phyloP scores from a whole-genome alignment of 2,888 invertebrate species.

The Melanostoma mellinum region DNA sequence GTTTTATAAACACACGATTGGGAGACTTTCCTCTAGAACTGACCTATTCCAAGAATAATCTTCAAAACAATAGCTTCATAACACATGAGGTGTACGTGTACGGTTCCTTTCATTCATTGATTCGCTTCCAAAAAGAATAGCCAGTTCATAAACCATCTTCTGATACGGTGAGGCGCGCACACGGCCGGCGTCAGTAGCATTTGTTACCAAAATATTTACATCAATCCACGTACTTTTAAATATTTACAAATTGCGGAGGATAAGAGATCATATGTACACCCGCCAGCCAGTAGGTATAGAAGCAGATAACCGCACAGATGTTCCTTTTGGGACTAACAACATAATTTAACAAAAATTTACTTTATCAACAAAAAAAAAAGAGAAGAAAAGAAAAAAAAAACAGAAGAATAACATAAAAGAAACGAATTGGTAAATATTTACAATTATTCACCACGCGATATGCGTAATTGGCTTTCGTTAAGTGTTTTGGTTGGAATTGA shows the following conservation, averaged over 20 bases:
- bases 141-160: slow-evolving; percentile 66
- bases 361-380: neutral
- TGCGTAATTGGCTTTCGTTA: slow-evolving; percentile 55
- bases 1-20: slow-evolving; percentile 40
- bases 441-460: slow-evolving; percentile 64
- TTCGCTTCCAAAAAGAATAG: slow-evolving; percentile 3
- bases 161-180: neutral
- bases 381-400: too few species aligned
- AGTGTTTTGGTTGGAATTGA: slow-evolving; percentile 56
- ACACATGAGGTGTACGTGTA: slow-evolving; percentile 9
- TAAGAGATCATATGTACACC: slow-evolving; percentile 14
- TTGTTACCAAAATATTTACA: slow-evolving; percentile 73
- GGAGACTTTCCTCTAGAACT: slow-evolving; percentile 28
- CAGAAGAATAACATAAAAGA: slow-evolving; percentile 27
- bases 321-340: slow-evolving; percentile 60
- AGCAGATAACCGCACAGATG: slow-evolving; percentile 42
- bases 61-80: slow-evolving; percentile 46
- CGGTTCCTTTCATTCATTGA: slow-evolving; percentile 42
- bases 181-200: slow-evolving; percentile 27
- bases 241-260: slow-evolving; percentile 69
- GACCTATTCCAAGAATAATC: slow-evolving; percentile 63
- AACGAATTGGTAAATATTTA: slow-evolving; percentile 70
- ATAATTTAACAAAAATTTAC: slow-evolving; percentile 68
- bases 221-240: slow-evolving; percentile 69
- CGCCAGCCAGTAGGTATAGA: slow-evolving; percentile 19